A percentile compares a stretch with the other conserved stretches of the same genome.
Conservation (phyloP, 2,888 invertebrate genomes). For the Aphodius sticticus region DNA sequence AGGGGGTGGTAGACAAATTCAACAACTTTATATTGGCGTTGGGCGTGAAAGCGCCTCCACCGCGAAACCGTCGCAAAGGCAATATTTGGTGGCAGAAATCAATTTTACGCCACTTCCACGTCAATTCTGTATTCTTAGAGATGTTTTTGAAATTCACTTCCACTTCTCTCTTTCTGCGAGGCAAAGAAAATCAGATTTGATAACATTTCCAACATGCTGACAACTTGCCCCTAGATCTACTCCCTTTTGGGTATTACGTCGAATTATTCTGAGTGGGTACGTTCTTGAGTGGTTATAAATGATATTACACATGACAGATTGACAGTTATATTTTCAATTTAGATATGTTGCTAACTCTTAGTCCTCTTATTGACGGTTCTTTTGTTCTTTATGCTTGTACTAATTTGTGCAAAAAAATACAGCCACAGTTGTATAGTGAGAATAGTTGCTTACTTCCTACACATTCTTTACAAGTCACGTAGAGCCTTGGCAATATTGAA, state of each 20-base stretch:
- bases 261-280: not conserved
- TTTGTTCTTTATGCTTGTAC: too few relatives aligned
- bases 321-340: too few relatives aligned
- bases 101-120: constrained; percentile 21
- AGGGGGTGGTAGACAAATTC: not conserved
- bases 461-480: too few relatives aligned
- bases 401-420: too few relatives aligned
- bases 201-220: not conserved
- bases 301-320: not conserved
- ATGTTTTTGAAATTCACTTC: constrained; percentile 9
- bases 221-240: not conserved
- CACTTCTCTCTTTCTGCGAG: not conserved
- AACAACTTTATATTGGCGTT: not conserved
- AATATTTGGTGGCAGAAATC: constrained; percentile 13
- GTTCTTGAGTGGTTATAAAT: not conserved
- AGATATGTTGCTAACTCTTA: too few relatives aligned
- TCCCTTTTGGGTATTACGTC: not conserved
- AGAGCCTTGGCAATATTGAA: too few relatives aligned
- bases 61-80: constrained; percentile 5
- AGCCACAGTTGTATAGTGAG: too few relatives aligned
- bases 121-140: constrained; percentile 18
- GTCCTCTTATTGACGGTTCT: too few relatives aligned
- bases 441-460: too few relatives aligned
- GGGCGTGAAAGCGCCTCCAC: not conserved
- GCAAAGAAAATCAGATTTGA: not conserved